These are phyloP conservation scores for Mechanitis messenoides DNA, from an alignment of 2,888 invertebrate species.

Conservation along the genomic window DNA sequence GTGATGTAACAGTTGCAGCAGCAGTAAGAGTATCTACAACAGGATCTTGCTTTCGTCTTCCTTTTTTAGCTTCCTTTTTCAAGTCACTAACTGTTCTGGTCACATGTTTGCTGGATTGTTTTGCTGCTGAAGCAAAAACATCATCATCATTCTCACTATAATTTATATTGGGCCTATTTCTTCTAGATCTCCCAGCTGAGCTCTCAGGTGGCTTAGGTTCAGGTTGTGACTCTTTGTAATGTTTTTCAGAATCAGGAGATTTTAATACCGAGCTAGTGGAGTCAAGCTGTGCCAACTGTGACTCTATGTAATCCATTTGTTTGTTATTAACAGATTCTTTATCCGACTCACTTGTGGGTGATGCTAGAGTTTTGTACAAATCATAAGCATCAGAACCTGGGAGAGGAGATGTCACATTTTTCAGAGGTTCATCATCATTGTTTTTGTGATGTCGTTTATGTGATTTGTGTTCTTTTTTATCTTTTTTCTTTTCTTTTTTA, in stretches of 20 bases:
- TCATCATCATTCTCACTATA: conserved; percentile 77
- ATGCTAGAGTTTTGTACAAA: conserved; percentile 71
- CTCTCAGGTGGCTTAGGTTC: conserved; percentile 67
- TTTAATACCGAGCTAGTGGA: conserved; percentile 44
- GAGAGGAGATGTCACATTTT: conserved; percentile 68
- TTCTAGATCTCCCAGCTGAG: conserved; percentile 57
- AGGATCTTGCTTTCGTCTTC: conserved; percentile 55
- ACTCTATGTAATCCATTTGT: conserved; percentile 57
- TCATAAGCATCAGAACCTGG: conserved; percentile 72
- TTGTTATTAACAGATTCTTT: conserved; percentile 44
- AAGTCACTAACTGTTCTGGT: conserved; percentile 64
- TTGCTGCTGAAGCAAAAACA: conserved; percentile 66
- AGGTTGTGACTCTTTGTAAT: conserved; percentile 55
- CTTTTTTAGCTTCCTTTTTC: conserved; percentile 62
- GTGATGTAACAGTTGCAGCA: conserved; percentile 31
- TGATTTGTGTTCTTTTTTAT: conserved; percentile 74
- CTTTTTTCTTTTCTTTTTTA: conserved; percentile 68
- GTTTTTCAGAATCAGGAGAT: conserved; percentile 53
- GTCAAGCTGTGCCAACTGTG: conserved; percentile 57
- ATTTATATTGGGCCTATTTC: conserved; percentile 69
- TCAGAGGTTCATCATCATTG: conserved; percentile 54
- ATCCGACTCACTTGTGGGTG: conserved; percentile 56
- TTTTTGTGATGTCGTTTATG: conserved; percentile 69
- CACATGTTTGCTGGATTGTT: conserved; percentile 49
- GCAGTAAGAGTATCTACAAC: conserved; percentile 37